Conservation (phyloP, 2,888 invertebrate species). For the Horisme vitalbata region DNA sequence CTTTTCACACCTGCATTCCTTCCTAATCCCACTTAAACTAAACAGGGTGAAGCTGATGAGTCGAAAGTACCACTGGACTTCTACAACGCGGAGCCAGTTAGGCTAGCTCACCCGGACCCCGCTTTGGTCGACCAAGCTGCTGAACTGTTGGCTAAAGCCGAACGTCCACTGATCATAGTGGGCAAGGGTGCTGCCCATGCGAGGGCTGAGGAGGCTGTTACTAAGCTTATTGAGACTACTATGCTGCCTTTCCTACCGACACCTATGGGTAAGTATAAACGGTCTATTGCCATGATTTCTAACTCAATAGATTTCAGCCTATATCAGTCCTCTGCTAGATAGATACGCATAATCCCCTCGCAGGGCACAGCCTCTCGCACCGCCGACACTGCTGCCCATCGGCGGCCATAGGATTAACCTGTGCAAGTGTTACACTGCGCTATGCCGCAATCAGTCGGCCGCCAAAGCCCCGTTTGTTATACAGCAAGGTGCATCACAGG, state of each 20-base stretch:
- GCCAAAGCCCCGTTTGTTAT: too few relatives aligned
- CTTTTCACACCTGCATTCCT: too few relatives aligned
- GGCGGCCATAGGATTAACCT: too few relatives aligned
- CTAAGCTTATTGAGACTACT: conserved; percentile 86
- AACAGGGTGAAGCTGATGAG: conserved; percentile 68
- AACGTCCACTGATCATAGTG: conserved; percentile 93
- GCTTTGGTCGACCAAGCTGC: conserved; percentile 87
- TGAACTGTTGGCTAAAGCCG: conserved; percentile 85
- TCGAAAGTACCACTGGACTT: conserved; percentile 68
- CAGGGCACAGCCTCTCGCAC: too few relatives aligned
- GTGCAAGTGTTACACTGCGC: too few relatives aligned
- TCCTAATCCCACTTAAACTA: conserved; percentile 11
- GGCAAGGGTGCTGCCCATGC: conserved; percentile 96
- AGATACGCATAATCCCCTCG: too few relatives aligned
- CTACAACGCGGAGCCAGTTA: conserved; percentile 84
- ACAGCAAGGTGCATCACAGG: too few relatives aligned
- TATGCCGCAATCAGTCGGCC: too few relatives aligned
- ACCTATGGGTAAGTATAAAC: conserved; percentile 89
- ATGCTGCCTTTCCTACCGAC: conserved; percentile 95
- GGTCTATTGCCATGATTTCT: not conserved
- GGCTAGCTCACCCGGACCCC: conserved; percentile 87
- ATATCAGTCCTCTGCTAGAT: too few relatives aligned
- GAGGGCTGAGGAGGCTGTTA: conserved; percentile 88
- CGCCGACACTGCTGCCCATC: too few relatives aligned
- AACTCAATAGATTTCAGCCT: too few relatives aligned